A percentile compares a stretch with the other conserved stretches of the same genome.
phyloP scores from a whole-genome alignment of 1,140 invertebrate species.

The Drosophila tropicalis region DNA sequence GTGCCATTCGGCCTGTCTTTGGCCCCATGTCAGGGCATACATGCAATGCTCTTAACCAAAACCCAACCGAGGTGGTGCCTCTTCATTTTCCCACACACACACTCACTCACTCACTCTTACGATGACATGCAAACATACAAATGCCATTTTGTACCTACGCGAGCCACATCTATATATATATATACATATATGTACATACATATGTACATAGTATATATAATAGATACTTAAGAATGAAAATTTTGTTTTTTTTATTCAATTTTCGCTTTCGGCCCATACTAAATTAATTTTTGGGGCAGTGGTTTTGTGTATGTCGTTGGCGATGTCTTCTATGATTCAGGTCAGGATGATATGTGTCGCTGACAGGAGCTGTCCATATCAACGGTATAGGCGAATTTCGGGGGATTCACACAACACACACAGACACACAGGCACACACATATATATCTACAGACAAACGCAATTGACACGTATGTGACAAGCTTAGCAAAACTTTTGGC shows the following conservation, averaged over 20 bases:
- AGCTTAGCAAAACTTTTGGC: conserved; percentile 41
- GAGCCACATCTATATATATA: background rate
- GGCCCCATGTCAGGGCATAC: conserved; percentile 33
- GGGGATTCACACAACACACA: conserved; percentile 43
- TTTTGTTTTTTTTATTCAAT: conserved; percentile 32
- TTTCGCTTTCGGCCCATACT: conserved; percentile 16
- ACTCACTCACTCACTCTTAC: conserved; percentile 26
- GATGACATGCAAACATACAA: conserved; percentile 57
- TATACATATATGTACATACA: conserved; percentile 3
- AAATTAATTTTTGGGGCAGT: conserved; percentile 23
- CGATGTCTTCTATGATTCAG: conserved; percentile 19
- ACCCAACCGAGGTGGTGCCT: background rate
- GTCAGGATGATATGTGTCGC: conserved; percentile 6
- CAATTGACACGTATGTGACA: conserved; percentile 36
- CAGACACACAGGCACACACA: conserved; percentile 14
- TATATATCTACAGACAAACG: background rate
- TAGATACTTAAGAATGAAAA: conserved; percentile 33
- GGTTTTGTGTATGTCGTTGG: conserved; percentile 10
- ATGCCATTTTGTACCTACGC: conserved; percentile 45
- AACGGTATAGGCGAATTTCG: conserved; percentile 17
- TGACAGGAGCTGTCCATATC: conserved; percentile 32
- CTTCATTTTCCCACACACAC: background rate
- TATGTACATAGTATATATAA: conserved; percentile 31
- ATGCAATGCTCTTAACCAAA: conserved; percentile 29
- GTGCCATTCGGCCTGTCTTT: background rate